Conservation (phyloP, 2,888 invertebrate genomes). For the Eupithecia insigniata region DNA sequence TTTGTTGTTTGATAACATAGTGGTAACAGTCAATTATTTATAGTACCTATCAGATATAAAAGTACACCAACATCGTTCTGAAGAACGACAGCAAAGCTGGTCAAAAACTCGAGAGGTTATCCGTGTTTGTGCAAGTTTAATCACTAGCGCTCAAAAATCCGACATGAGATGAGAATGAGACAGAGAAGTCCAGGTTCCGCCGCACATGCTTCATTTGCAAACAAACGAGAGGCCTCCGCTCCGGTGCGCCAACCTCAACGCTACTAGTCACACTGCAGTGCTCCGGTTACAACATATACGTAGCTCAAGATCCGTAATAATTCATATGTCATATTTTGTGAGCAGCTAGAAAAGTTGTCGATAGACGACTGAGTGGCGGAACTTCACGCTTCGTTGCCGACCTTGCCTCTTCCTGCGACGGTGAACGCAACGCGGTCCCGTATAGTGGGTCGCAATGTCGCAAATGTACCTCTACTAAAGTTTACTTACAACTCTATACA, state of each 20-base stretch:
- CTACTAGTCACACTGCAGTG: constrained; percentile 9
- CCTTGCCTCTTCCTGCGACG: constrained; percentile 79
- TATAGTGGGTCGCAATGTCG: constrained; percentile 47
- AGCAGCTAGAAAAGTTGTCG: constrained; percentile 59
- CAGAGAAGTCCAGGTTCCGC: background rate
- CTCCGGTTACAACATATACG: constrained; percentile 19
- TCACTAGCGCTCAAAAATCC: background rate
- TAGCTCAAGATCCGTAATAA: constrained; percentile 6
- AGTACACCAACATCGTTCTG: background rate
- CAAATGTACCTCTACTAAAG: constrained; percentile 19
- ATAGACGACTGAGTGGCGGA: constrained; percentile 64
- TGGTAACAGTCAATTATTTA: background rate
- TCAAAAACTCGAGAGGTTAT: background rate
- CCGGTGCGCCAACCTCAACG: constrained; percentile 20
- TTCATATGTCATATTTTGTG: constrained; percentile 32
- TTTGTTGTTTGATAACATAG: background rate
- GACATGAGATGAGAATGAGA: background rate
- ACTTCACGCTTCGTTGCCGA: constrained; percentile 80
- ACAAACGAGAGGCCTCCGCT: constrained; percentile 30
- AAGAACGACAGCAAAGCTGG: background rate
- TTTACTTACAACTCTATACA: constrained; percentile 1
- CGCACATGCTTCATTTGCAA: constrained; percentile 29
- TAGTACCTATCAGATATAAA: background rate
- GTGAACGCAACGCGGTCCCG: constrained; percentile 53
- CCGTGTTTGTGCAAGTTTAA: background rate